A percentile compares a stretch with the other conserved stretches of the same genome.
Evolutionary conservation across 2,797 vertebrate genomes (phyloP).

Genomic region (Nasua narica): DNA sequence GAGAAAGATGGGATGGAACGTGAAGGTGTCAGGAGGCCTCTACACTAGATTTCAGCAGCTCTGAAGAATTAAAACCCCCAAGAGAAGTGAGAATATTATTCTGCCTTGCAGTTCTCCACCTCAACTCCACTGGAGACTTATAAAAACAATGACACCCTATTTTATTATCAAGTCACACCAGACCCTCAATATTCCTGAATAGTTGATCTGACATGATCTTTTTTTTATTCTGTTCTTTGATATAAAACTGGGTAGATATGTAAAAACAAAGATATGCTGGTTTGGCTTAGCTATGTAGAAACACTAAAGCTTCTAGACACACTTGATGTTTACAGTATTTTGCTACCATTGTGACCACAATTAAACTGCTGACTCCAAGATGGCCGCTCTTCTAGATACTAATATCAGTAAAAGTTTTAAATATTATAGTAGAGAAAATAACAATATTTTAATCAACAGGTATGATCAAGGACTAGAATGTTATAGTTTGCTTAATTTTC

Average conservation of each 20-base stretch:
- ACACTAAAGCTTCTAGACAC: not conserved
- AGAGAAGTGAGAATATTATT: conserved; percentile 45
- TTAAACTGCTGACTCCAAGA: not conserved
- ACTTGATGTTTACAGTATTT: conserved; percentile 8
- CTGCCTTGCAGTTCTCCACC: not conserved
- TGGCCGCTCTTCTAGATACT: not conserved
- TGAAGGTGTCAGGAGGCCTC: conserved; percentile 2
- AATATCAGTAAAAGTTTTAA: conserved; percentile 1
- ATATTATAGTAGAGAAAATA: not conserved
- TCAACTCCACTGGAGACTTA: not conserved
- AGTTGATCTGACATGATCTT: conserved; percentile 30
- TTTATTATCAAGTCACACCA: conserved; percentile 8
- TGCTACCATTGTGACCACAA: not conserved
- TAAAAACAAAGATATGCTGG: not conserved
- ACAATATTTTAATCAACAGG: not conserved
- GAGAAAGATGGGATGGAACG: conserved; percentile 39
- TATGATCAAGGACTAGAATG: not conserved
- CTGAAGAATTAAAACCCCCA: conserved; percentile 52
- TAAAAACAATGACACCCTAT: conserved; percentile 29
- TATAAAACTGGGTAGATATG: not conserved
- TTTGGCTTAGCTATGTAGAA: not conserved
- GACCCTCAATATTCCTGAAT: not conserved
- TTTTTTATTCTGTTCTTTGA: conserved; percentile 31
- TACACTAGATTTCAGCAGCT: conserved; percentile 8
- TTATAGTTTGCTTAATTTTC: conserved; percentile 19